Conservation (phyloP, 35 echinoderm and acorn worm genomes). For the Antedon bifida region DNA sequence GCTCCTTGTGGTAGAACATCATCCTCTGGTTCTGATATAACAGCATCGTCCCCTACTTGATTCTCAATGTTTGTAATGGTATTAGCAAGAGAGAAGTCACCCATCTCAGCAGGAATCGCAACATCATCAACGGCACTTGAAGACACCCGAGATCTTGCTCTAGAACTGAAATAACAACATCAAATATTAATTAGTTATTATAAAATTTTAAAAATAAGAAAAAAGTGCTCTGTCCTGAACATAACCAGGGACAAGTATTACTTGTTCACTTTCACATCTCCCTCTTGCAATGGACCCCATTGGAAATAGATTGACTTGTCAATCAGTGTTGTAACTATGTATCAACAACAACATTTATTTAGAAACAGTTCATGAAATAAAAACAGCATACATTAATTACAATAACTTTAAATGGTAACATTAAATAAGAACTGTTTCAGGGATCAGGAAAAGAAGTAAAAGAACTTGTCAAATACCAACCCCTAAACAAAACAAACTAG, state of each 20-base stretch:
- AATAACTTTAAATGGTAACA: too few relatives aligned
- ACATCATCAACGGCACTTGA: constrained; percentile 57
- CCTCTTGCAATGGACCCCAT: too few relatives aligned
- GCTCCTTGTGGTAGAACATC: constrained; percentile 94
- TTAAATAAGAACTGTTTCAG: too few relatives aligned
- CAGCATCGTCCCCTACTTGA: constrained; percentile 41
- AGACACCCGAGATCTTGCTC: constrained; percentile 19
- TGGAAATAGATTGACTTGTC: too few relatives aligned
- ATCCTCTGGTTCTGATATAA: constrained; percentile 20
- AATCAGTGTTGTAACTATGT: neutral
- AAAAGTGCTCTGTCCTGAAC: neutral
- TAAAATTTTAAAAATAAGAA: neutral
- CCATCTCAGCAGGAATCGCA: constrained; percentile 51
- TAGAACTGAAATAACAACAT: constrained; percentile 19
- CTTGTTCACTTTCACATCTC: neutral
- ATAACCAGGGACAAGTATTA: neutral
- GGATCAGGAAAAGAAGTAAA: too few relatives aligned
- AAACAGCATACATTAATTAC: too few relatives aligned
- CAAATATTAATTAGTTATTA: too few relatives aligned
- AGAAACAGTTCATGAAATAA: too few relatives aligned
- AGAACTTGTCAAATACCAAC: too few relatives aligned
- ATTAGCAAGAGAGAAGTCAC: constrained; percentile 39
- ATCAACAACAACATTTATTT: too few relatives aligned
- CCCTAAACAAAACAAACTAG: too few relatives aligned
- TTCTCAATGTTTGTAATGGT: constrained; percentile 80